Conservation (phyloP, 2,797 vertebrate genomes). For the Diglossa cyanea region DNA sequence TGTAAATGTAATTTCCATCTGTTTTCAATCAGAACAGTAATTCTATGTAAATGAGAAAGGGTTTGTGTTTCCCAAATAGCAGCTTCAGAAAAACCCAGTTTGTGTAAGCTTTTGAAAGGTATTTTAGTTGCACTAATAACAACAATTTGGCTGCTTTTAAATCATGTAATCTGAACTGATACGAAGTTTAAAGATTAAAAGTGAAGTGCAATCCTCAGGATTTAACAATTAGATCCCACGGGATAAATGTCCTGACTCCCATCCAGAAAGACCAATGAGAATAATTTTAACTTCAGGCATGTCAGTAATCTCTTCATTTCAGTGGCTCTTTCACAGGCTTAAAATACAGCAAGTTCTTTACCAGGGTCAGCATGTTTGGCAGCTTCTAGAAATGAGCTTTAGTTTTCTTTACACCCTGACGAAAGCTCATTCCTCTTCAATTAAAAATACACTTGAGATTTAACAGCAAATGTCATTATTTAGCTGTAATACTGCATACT, state of each 20-base stretch:
- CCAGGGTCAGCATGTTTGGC: background rate
- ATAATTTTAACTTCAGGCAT: background rate
- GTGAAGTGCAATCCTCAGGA: constrained; percentile 8
- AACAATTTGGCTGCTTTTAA: background rate
- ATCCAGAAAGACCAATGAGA: background rate
- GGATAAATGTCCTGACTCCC: background rate
- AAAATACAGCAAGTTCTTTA: background rate
- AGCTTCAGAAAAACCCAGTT: background rate
- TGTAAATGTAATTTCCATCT: background rate
- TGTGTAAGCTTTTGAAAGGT: background rate
- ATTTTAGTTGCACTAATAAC: constrained; percentile 12
- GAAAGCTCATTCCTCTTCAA: background rate
- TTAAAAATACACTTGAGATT: background rate
- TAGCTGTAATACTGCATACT: background rate
- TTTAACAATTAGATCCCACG: constrained; percentile 24
- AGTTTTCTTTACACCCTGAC: background rate
- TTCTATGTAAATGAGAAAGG: background rate
- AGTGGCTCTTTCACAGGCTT: background rate
- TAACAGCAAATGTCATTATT: background rate
- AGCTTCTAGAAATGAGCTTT: background rate
- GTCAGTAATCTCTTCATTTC: constrained; percentile 14
- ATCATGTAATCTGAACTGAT: constrained; percentile 16
- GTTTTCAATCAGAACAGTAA: background rate
- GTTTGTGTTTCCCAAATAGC: background rate
- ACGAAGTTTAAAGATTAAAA: constrained; percentile 14